Conservation (phyloP, 2,888 invertebrate species). For the Bellardia bayeri region DNA sequence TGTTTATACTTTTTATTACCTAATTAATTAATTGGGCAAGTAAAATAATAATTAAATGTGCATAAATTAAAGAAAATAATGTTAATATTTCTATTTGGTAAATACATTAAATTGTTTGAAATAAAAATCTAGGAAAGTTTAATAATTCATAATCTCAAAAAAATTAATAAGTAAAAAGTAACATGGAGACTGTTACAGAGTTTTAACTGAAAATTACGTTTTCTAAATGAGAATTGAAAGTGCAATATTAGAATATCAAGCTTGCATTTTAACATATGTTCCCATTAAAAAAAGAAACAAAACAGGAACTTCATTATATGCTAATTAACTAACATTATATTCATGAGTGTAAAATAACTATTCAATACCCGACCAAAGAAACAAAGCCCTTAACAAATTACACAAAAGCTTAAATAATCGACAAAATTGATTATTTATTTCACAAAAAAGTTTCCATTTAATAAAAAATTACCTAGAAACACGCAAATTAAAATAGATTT, state of each 20-base stretch:
- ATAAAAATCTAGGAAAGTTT: neutral
- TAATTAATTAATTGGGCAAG: neutral
- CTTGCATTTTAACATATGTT: no score
- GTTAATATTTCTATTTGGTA: neutral
- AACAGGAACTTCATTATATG: neutral
- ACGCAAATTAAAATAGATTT: slow-evolving; percentile 45
- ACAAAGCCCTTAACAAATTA: slow-evolving; percentile 1
- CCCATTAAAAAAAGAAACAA: neutral
- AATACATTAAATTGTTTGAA: slow-evolving; percentile 24
- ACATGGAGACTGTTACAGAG: no score
- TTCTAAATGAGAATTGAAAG: no score
- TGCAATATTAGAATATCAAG: no score
- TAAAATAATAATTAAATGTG: slow-evolving; percentile 35
- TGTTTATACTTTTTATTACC: neutral
- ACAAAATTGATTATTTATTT: slow-evolving; percentile 35
- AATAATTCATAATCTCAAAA: neutral
- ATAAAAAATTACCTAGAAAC: slow-evolving; percentile 40
- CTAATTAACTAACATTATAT: neutral
- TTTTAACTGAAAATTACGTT: no score
- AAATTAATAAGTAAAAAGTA: neutral
- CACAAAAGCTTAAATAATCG: slow-evolving; percentile 6
- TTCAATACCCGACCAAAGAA: neutral
- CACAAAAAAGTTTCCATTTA: slow-evolving; percentile 42
- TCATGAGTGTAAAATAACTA: neutral
- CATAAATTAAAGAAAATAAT: slow-evolving; percentile 6